Base-by-base conservation (phyloP, 2,888 invertebrate species). In the Eutolmus rufibarbis region DNA sequence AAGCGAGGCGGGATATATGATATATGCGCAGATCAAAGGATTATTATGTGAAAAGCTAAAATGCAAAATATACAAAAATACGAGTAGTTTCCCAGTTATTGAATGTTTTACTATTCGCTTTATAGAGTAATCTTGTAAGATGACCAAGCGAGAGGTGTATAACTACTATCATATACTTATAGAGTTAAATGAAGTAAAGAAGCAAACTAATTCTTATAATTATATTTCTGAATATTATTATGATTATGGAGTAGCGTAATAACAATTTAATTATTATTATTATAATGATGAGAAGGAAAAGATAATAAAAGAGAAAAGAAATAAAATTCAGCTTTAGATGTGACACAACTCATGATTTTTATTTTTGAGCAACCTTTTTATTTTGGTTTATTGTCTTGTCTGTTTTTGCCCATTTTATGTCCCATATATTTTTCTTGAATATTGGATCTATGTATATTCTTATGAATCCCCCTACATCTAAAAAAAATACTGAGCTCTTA, bases 271-370 rank as follows among this genome's bases (percentile, higher is more conserved):
- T 84, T 84, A 84, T 66, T 37, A 84, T 84, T 78, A 78, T 78
- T 78, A 82, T 56, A 82, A 82, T 82, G 84, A 84, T 66, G 74
- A 84, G 37, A 74, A 43, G 74, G 43, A 84, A 84, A 84, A 84
- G 37, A 84, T 40, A 66, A 84, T 40, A 84, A 84, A 74, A 84
- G 74, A 84, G 81, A 81, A 81, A 74, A 74, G 74, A 84, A 84
- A 84, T 84, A 84, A 84, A 84, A 84, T 66, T 84, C 84, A 84
- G 84, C 84, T 84, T 84, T 84, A 84, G 84, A 84, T 84, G 84
- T 84, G 84, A 84, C 81, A 56, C 81, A 56, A 56, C 46, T 56
- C 34, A 76, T 76, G 76, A 76, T 76, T 76, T 76, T 76, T 37
- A 76, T 40, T 76, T n/a, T 76, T 40, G n/a, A 14, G 9, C 4